Base-by-base conservation (phyloP, 1,140 invertebrate genomes). In the Pseudomyrmex pallidus region DNA sequence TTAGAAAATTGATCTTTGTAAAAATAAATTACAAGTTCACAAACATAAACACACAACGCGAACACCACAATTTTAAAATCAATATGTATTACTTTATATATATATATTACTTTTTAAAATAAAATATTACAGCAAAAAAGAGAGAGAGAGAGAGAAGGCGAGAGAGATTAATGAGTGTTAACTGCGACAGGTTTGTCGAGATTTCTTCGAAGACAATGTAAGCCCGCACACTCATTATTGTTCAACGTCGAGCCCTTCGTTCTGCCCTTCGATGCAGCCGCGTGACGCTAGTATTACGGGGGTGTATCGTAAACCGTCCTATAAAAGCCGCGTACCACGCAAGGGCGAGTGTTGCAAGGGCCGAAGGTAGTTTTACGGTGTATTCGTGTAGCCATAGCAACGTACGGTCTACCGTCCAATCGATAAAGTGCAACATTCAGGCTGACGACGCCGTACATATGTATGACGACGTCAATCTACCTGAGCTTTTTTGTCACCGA, bases 401-500 rank as follows among this genome's bases (percentile, higher is more conserved):
- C 92, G 82, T 70, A 84, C 82, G 44, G 35, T 85, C 62, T 84
- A 83, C 85, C 87, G 25, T 80, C 73, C 59, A 92, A 92, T 92
- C 91, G 86, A 92, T 92, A 91, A 88, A 91, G 87, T 91, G 91
- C 90, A 91, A 86, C 86, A 90, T 88, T 88, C 87, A 88, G 63
- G 52, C 62, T 62, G 63, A n/a, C 85, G 35, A 35, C 35, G 35
- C 35, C 35, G 35, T 35, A 35, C 35, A 35, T 35, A 35, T 35
- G 46, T 72, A 63, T 76, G 72, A 74, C 67, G 73, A 63, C 25
- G 72, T 59, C 46, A 22, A 64, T 66, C 83, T 78, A 48, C 46
- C 61, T 67, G 48, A 74, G 44, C 59, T 85, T 80, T 85, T 80
- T 50, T 44, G 25, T 56, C 46, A 82, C 56, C 63, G 68, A 74